A percentile compares a stretch with the other conserved stretches of the same genome.
Conservation (phyloP, 2,113 vertebrate species). For the Menura novaehollandiae region DNA sequence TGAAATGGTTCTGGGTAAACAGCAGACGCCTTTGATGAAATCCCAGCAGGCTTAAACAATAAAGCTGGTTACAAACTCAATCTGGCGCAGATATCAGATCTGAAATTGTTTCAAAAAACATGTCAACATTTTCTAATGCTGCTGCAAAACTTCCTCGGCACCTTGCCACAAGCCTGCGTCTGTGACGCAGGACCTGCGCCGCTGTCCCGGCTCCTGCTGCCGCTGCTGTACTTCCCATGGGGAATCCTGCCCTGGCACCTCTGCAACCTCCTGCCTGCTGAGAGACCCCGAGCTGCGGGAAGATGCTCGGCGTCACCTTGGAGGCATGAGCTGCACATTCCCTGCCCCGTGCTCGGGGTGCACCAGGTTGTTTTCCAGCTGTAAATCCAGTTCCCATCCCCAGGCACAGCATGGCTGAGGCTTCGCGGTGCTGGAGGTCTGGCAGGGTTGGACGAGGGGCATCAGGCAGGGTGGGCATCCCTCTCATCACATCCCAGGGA, state of each 20-base stretch:
- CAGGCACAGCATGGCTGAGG: neutral
- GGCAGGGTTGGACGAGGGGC: neutral
- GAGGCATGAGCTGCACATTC: neutral
- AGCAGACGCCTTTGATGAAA: constrained; percentile 82
- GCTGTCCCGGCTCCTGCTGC: neutral
- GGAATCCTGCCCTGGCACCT: neutral
- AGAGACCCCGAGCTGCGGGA: neutral
- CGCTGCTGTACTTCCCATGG: neutral
- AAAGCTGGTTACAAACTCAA: constrained; percentile 85
- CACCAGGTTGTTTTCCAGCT: neutral
- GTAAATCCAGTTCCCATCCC: neutral
- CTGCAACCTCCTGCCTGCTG: neutral
- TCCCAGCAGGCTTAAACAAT: constrained; percentile 85
- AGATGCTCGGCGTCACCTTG: neutral
- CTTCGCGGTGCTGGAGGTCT: neutral
- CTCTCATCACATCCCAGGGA: neutral
- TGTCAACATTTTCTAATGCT: constrained; percentile 77
- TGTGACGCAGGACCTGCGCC: neutral
- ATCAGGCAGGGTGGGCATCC: neutral
- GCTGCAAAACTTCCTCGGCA: constrained; percentile 66
- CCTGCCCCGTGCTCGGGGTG: rapidly evolving
- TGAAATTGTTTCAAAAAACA: constrained; percentile 84
- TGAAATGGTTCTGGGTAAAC: constrained; percentile 82
- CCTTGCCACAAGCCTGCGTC: constrained; percentile 19
- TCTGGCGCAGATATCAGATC: constrained; percentile 81